Percentiles rank a stretch among this genome's conserved stretches.
Conservation (phyloP, 2,113 vertebrate species). For the Hepsetus odoe region DNA sequence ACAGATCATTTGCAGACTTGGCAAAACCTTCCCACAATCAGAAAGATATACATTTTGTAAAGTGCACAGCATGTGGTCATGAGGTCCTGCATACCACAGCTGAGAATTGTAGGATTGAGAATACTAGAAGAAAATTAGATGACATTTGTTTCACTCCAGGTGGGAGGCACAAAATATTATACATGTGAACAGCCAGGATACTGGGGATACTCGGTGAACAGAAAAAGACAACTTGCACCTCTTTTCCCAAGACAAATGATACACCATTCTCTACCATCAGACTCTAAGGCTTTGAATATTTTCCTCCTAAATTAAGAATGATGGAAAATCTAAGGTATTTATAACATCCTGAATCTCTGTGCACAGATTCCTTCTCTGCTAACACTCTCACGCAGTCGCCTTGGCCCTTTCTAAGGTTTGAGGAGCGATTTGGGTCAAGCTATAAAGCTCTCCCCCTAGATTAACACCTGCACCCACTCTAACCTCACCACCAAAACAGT, state of each 20-base stretch:
- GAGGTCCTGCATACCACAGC: background rate
- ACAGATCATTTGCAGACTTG: background rate
- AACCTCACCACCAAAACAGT: background rate
- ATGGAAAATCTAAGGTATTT: conserved; percentile 64
- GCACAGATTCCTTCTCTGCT: conserved; percentile 45
- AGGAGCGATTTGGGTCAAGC: conserved; percentile 5
- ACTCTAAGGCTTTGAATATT: background rate
- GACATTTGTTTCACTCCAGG: background rate
- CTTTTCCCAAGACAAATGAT: background rate
- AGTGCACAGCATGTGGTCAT: background rate
- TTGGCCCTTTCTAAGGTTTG: background rate
- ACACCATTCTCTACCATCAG: conserved; percentile 13
- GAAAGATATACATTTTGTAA: background rate
- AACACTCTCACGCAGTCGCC: background rate
- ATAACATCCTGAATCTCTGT: conserved; percentile 61
- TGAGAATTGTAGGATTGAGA: background rate
- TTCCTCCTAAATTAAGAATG: background rate
- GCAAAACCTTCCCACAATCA: background rate
- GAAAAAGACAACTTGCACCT: background rate
- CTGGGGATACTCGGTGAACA: background rate
- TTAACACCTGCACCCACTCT: background rate
- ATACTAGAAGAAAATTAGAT: background rate
- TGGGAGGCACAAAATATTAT: background rate
- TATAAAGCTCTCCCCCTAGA: background rate
- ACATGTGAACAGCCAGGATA: background rate